Base-by-base conservation (phyloP, 2,797 vertebrate genomes). In the Lacerta viridis region DNA sequence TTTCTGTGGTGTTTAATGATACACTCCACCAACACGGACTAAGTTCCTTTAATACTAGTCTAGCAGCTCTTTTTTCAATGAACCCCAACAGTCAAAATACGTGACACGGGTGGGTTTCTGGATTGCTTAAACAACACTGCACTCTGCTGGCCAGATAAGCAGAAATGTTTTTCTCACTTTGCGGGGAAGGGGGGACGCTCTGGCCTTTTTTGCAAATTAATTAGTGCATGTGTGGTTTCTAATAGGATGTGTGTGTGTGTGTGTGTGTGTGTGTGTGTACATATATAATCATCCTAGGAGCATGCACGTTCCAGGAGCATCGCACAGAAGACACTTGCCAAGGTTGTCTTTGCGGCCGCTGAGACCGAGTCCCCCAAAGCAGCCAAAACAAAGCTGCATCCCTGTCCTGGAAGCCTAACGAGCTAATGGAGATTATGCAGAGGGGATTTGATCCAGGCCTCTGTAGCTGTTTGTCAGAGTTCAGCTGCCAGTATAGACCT, bases 51-150 rank as follows among this genome's bases (percentile, higher is more conserved):
- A 39, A 17, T 36, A 41, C 10, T 7, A 41, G 7, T 20, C 10
- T 7, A 41, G 7, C 29, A 64, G 5, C 55, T 55, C 39, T 55
- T 80, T 84, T 94, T 75, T 11, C 55, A 66, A 39, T 20, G 11
- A 86, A 36, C 5, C n/a, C 78, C 66, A 50, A 33, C 23, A 39
- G n/a, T 4, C 46, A 15, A 43, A 77, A 23, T 23, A 61, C 7
- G 61, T 18, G 5, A 6, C 5, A 25, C 1, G 33, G 25, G 4
- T 55, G 27, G 8, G 25, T 72, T n/a, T 85, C 83, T 87, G 66
- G 27, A 93, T 96, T 93, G 82, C n/a, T 94, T 93, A 95, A 43
- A 46, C 96, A 96, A 95, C 93, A 6, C 93, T 97, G 96, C 96
- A 96, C 96, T 93, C 97, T 97, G 20, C 78, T 93, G 97, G 83